These are phyloP conservation scores for Dolichallabes microphthalmus DNA, from an alignment of 2,113 vertebrate species.

Conservation along the genomic window DNA sequence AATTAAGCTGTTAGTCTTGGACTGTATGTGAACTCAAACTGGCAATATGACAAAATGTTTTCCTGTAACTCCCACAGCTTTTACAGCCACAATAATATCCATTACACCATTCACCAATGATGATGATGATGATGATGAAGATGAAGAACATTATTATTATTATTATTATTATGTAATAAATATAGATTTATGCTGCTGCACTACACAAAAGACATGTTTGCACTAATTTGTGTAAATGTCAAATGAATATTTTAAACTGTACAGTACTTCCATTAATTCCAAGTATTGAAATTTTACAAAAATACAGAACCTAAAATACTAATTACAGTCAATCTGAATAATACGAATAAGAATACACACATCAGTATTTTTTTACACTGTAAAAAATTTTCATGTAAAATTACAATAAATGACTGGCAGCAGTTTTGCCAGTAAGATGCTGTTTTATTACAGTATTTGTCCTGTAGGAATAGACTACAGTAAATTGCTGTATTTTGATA, in stretches of 20 bases:
- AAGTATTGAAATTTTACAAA: background rate
- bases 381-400: no score
- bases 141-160: no score
- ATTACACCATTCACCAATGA: background rate
- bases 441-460: no score
- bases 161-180: no score
- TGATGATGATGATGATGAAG: no score
- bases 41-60: background rate
- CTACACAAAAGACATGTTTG: background rate
- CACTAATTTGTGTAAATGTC: background rate
- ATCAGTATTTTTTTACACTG: background rate
- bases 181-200: background rate
- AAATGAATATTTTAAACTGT: background rate
- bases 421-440: no score
- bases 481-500: no score
- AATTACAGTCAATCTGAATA: background rate
- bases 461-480: no score
- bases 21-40: background rate
- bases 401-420: no score
- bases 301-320: background rate
- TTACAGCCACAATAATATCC: background rate
- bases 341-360: background rate
- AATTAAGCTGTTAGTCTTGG: background rate
- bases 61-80: background rate
- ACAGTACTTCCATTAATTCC: background rate